Percentiles rank a stretch among this genome's conserved stretches.
Evolutionary conservation across 2,888 invertebrate genomes (phyloP).

Genomic region (Odiellus spinosus): DNA sequence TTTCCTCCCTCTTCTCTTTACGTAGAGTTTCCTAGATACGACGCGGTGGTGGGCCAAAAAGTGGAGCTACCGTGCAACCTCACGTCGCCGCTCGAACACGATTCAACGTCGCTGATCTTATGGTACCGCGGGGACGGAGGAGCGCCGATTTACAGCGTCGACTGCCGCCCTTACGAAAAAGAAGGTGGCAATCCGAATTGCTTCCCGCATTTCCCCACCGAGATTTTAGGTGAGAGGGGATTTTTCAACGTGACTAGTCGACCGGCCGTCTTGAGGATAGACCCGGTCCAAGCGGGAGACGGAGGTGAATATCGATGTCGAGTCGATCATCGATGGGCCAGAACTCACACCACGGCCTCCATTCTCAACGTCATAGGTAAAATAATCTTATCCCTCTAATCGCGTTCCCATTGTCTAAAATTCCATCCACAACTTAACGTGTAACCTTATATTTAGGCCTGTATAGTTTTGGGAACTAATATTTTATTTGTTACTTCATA

Average conservation of each 20-base stretch:
- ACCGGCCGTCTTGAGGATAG: conserved; percentile 13
- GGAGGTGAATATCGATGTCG: conserved; percentile 16
- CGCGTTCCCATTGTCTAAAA: too few species aligned
- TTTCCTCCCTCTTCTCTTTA: too few species aligned
- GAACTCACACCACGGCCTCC: conserved; percentile 13
- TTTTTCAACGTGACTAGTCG: conserved; percentile 14
- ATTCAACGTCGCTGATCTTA: conserved; percentile 14
- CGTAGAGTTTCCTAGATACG: too few species aligned
- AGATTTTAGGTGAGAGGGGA: conserved; percentile 11
- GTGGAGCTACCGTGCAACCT: conserved; percentile 27
- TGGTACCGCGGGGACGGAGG: conserved; percentile 16
- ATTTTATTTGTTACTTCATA: too few species aligned
- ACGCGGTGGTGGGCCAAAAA: conserved; percentile 14
- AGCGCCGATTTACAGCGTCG: conserved; percentile 16
- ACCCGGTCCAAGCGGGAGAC: conserved; percentile 15
- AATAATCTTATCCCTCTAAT: too few species aligned
- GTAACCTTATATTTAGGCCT: too few species aligned
- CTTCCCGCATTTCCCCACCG: conserved; percentile 13
- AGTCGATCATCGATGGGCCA: conserved; percentile 16
- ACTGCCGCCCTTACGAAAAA: conserved; percentile 14
- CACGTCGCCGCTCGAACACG: conserved; percentile 22
- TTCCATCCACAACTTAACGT: too few species aligned
- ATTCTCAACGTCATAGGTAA: conserved; percentile 15
- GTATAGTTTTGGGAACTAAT: too few species aligned
- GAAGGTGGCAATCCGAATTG: background rate